These are phyloP conservation scores for Odontocolon sp. DNA, from an alignment of 2,888 invertebrate genomes.

Conservation along the genomic window DNA sequence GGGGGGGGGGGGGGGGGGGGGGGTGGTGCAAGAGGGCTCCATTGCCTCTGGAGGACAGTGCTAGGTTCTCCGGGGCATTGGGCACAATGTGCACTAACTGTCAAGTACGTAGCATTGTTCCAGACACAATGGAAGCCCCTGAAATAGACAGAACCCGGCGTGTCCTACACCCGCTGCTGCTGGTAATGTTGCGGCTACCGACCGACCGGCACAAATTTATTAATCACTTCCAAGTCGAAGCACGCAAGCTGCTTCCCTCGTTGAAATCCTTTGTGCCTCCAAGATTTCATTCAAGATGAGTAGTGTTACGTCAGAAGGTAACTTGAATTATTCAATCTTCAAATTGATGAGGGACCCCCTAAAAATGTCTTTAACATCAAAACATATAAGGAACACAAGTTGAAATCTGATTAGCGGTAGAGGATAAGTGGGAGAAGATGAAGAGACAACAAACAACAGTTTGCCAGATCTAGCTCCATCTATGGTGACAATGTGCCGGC, in stretches of 20 bases:
- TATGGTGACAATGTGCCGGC: too few species aligned
- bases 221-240: conserved; percentile 70
- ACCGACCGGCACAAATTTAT: conserved; percentile 74
- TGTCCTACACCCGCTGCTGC: conserved; percentile 45
- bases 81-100: conserved; percentile 70
- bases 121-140: conserved; percentile 69
- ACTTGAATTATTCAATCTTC: too few species aligned
- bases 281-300: too few species aligned
- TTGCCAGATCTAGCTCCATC: too few species aligned
- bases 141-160: conserved; percentile 66
- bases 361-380: too few species aligned
- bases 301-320: too few species aligned
- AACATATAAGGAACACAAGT: too few species aligned
- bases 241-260: conserved; percentile 23
- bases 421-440: too few species aligned
- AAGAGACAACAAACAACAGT: too few species aligned
- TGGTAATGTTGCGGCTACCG: conserved; percentile 61
- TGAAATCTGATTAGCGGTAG: too few species aligned
- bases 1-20: neutral
- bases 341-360: too few species aligned
- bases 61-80: conserved; percentile 62
- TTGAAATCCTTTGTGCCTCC: conserved; percentile 53
- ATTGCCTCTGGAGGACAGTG: conserved; percentile 65
- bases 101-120: conserved; percentile 72
- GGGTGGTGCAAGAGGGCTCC: conserved; percentile 46